Evolutionary conservation across 1,140 invertebrate genomes (phyloP).

Genomic region (Macrobrachium nipponense): DNA sequence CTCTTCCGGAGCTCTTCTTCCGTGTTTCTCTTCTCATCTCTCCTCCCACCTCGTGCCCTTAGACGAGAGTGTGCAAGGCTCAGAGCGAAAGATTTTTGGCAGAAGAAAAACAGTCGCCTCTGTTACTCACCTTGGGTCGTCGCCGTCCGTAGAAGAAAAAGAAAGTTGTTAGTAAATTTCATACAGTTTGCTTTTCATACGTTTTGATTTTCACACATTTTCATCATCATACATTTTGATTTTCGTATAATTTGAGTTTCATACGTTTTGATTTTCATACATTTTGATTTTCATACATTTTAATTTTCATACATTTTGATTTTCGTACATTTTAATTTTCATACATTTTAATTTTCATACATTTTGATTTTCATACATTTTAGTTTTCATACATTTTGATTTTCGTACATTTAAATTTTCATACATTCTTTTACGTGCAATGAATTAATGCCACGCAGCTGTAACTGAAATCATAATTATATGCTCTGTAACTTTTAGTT

Average conservation of each 20-base stretch:
- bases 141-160: slow-evolving; percentile 21
- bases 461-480: too few relatives aligned
- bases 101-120: slow-evolving; percentile 3
- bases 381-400: background rate
- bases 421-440: too few relatives aligned
- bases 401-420: background rate
- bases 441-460: too few relatives aligned
- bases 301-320: background rate
- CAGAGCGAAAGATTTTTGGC: background rate
- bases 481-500: too few relatives aligned
- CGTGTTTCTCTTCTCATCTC: too few relatives aligned
- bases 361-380: background rate
- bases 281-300: background rate
- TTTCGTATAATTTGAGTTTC: too few relatives aligned
- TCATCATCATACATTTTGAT: background rate
- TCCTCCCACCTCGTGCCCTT: background rate
- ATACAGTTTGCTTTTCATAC: background rate
- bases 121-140: slow-evolving; percentile 40
- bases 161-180: slow-evolving; percentile 7
- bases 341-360: background rate
- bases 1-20: too few relatives aligned
- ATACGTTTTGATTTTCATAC: background rate
- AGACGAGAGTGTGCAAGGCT: slow-evolving; percentile 22
- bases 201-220: background rate
- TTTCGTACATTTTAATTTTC: too few relatives aligned